Conservation (phyloP, 2,888 invertebrate species). For the Drosophila suboccidentalis region DNA sequence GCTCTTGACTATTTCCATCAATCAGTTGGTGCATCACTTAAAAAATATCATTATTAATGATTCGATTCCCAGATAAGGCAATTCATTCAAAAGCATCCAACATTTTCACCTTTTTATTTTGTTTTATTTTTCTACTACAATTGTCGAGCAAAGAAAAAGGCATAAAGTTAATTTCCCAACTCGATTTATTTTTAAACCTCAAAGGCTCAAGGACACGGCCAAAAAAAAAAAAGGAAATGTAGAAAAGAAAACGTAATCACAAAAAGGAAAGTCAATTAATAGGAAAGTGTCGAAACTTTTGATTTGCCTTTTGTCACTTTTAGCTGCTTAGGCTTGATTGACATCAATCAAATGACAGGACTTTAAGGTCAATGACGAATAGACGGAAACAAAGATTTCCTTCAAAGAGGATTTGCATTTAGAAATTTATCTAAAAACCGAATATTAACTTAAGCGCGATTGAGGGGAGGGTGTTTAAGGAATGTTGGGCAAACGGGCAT, state of each 20-base stretch:
- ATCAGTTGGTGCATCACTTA: not conserved
- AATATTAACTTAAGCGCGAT: conserved; percentile 7
- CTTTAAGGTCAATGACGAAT: conserved; percentile 36
- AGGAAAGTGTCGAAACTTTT: conserved; percentile 61
- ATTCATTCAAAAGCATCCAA: conserved; percentile 28
- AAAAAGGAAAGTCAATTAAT: conserved; percentile 51
- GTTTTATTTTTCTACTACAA: not conserved
- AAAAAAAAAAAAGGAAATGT: conserved; percentile 5
- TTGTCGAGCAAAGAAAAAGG: not conserved
- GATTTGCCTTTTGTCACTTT: conserved; percentile 37
- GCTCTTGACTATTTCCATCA: not conserved
- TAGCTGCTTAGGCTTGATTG: conserved; percentile 30
- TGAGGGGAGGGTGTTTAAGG: not conserved
- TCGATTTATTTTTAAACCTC: conserved; percentile 50
- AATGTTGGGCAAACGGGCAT: conserved; percentile 27
- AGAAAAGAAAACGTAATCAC: not conserved
- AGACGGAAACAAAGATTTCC: conserved; percentile 17
- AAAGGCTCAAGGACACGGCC: conserved; percentile 10
- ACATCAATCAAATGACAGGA: conserved; percentile 41
- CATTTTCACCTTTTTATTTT: conserved; percentile 8
- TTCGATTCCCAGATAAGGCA: conserved; percentile 10
- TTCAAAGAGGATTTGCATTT: conserved; percentile 1
- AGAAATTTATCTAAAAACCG: conserved; percentile 24
- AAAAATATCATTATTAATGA: conserved; percentile 10
- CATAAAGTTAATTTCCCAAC: conserved; percentile 55